Evolutionary conservation across 2,797 vertebrate species (phyloP).

Genomic region (Argyrosomus regius): DNA sequence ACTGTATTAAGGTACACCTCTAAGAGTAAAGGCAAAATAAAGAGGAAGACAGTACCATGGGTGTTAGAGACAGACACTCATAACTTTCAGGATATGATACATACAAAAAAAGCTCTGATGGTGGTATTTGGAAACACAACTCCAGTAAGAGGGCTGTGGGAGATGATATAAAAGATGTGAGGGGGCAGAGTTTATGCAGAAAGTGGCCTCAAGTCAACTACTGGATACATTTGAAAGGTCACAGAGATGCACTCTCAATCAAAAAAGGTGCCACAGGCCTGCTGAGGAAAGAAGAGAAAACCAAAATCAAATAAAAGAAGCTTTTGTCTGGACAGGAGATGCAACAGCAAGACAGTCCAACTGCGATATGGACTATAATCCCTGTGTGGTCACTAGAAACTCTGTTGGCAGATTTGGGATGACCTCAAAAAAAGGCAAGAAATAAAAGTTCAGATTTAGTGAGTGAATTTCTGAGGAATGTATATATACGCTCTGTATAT

Average conservation of each 20-base stretch:
- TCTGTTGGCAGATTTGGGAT: background rate
- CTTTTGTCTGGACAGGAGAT: background rate
- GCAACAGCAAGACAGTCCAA: background rate
- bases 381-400: background rate
- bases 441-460: background rate
- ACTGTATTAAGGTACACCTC: too few relatives aligned
- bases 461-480: background rate
- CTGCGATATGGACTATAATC: background rate
- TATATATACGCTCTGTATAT: too few relatives aligned
- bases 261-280: too few relatives aligned
- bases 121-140: background rate
- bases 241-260: background rate
- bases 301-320: background rate
- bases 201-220: background rate
- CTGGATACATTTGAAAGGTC: background rate
- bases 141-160: background rate
- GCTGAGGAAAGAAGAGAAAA: background rate
- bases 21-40: too few relatives aligned
- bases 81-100: too few relatives aligned
- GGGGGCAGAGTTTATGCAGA: background rate
- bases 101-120: too few relatives aligned
- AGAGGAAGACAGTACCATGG: too few relatives aligned
- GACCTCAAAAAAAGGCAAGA: background rate
- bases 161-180: background rate
- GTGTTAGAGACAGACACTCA: too few relatives aligned